A percentile compares a stretch with the other conserved stretches of the same genome.
Conservation (phyloP, 2,797 vertebrate genomes). For the Coccyzus lansbergi region DNA sequence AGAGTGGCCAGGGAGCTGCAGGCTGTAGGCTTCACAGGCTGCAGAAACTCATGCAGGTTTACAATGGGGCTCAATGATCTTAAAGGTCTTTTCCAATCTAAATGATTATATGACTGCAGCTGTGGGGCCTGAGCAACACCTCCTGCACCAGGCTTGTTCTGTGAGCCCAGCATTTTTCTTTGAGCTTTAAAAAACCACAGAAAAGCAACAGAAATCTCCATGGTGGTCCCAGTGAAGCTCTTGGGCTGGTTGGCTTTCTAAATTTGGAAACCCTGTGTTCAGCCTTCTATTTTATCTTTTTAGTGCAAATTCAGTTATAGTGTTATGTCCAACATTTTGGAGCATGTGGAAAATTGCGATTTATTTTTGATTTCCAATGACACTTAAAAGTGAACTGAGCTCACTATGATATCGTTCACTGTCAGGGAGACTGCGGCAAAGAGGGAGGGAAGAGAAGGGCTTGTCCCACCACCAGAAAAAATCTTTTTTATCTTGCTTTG, state of each 20-base stretch:
- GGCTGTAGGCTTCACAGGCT: background rate
- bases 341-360: background rate
- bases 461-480: background rate
- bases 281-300: background rate
- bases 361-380: background rate
- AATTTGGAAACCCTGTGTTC: background rate
- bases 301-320: background rate
- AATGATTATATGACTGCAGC: background rate
- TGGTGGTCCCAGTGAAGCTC: background rate
- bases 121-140: background rate
- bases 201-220: background rate
- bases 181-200: background rate
- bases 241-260: background rate
- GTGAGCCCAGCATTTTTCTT: background rate
- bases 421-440: background rate
- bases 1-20: background rate
- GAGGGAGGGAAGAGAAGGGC: background rate
- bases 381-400: background rate
- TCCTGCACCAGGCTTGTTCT: background rate
- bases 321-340: background rate
- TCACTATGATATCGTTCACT: rapidly evolving
- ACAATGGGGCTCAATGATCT: rapidly evolving
- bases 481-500: background rate
- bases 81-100: background rate
- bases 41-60: background rate